Percentiles rank a stretch among this genome's conserved stretches.
phyloP scores from a whole-genome alignment of 2,797 vertebrate species.

The Adelosebastes latens region DNA sequence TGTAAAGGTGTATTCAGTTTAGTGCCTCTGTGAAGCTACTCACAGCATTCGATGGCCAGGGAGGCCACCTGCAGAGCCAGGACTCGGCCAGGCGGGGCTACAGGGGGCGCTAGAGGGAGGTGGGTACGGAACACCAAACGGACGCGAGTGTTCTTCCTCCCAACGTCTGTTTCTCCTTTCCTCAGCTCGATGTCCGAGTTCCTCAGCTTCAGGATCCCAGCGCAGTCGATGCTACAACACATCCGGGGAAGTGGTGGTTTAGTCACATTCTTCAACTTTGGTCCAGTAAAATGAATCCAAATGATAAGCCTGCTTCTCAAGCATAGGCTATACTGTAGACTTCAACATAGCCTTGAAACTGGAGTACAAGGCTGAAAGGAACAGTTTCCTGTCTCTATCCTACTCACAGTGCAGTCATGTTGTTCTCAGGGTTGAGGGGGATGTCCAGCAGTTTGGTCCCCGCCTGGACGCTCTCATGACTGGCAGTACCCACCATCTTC shows the following conservation, averaged over 20 bases:
- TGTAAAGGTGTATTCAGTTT: neutral
- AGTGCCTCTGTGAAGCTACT: constrained; percentile 60
- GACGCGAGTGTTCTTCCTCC: constrained; percentile 93
- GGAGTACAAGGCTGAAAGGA: neutral
- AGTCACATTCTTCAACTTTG: neutral
- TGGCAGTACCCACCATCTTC: constrained; percentile 93
- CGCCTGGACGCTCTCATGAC: constrained; percentile 91
- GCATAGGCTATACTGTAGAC: neutral
- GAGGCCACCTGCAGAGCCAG: constrained; percentile 91
- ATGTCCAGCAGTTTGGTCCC: constrained; percentile 94
- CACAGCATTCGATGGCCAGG: constrained; percentile 94
- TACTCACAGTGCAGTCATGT: constrained; percentile 93
- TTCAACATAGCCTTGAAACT: neutral
- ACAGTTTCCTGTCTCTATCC: neutral
- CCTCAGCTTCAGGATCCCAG: constrained; percentile 92
- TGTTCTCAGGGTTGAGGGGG: constrained; percentile 91
- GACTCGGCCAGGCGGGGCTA: constrained; percentile 82
- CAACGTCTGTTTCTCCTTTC: constrained; percentile 95
- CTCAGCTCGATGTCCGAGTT: constrained; percentile 95
- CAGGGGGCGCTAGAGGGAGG: constrained; percentile 84
- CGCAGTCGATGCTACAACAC: constrained; percentile 89
- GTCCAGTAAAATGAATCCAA: neutral
- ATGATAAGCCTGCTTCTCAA: neutral
- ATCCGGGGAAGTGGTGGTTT: neutral
- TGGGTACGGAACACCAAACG: constrained; percentile 92